Base-by-base conservation (phyloP, 2,113 vertebrate genomes). In the Meleagris gallopavo region DNA sequence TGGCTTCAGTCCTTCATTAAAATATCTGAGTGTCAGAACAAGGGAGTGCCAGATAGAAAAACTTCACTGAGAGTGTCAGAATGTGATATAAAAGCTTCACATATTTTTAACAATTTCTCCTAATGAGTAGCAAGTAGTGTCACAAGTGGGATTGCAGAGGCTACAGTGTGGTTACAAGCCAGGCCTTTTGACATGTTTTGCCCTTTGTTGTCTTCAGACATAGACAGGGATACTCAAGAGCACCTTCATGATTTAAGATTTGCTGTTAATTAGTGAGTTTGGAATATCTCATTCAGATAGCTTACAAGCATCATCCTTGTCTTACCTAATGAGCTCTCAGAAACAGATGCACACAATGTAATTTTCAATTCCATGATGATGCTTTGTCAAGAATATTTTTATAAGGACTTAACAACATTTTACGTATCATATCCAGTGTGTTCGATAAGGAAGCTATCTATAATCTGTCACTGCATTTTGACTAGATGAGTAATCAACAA, bases 361-460 rank as follows among this genome's bases (percentile, higher is more conserved):
- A 89, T 36, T 50, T 46, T 76, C 69, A 89, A 50, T 74, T 83
- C 79, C 62, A 4, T 55, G 69, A 19, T 93, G 65, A 67, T 19
- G 43, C 61, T 86, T 80, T 69, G 69, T 76, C 34, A 76, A 43
- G 82, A 83, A 77, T 90, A 58, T 88, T 88, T 94, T 92, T 86
- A 24, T 83, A 83, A 86, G 79, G 34, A 29, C 24, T 13, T 34
- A 74, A 76, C 43, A 93, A 29, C 21, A 50, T 91, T 95, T 91
- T 89, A 73, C 7, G 3, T 80, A n/a, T 72, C 57, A 64, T 64
- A 80, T 38, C 70, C 36, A 45, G 41, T 4, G 0, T 80, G 34
- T n/a, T 83, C 18, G 69, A 30, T 78, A 77, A 86, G 82, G 80
- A 79, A 85, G 45, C 38, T 64, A 13, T 71, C 40, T 48, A 48